Evolutionary conservation across 2,113 vertebrate genomes (phyloP).

Genomic region (Tinamus guttatus): DNA sequence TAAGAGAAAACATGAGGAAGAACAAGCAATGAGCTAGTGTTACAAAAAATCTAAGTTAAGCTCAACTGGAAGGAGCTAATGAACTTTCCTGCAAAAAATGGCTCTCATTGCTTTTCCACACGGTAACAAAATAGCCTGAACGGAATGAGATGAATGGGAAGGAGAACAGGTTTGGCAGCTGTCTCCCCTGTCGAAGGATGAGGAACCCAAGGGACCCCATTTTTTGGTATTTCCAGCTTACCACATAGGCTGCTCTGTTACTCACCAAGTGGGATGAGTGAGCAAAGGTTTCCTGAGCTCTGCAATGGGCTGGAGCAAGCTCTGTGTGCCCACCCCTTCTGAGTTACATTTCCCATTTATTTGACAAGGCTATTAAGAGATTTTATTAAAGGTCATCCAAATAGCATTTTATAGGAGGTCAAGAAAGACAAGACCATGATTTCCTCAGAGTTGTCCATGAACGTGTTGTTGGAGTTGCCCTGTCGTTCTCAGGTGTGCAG

Average conservation of each 20-base stretch:
- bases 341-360: neutral
- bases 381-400: neutral
- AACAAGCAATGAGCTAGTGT: neutral
- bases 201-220: neutral
- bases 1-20: neutral
- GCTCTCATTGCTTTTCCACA: neutral
- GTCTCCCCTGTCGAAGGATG: neutral
- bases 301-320: neutral
- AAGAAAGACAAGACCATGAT: neutral
- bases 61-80: neutral
- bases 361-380: neutral
- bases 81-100: neutral
- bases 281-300: neutral
- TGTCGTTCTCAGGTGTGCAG: neutral
- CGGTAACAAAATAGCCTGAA: neutral
- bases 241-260: neutral
- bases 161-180: neutral
- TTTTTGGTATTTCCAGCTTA: neutral
- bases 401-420: neutral
- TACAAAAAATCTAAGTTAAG: neutral
- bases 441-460: neutral
- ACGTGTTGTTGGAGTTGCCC: neutral
- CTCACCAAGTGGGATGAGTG: neutral
- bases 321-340: neutral
- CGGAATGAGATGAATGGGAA: neutral